Conservation (phyloP, 2,888 invertebrate species). For the Nowickia ferox region DNA sequence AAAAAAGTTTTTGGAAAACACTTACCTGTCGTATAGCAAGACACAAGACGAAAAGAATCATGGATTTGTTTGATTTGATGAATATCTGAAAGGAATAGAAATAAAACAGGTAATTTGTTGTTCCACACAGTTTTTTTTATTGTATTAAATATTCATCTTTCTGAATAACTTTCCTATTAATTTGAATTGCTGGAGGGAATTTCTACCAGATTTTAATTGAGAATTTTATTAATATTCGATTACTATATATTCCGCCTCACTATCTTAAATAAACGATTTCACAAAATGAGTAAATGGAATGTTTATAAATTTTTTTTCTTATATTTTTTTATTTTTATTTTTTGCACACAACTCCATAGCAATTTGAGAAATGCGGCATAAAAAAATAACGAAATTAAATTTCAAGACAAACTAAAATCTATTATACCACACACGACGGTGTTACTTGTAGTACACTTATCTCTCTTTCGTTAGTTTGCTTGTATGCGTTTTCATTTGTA, state of each 20-base stretch:
- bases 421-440: constrained; percentile 61
- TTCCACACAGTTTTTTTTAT: too few relatives aligned
- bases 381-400: constrained; percentile 15
- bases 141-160: too few relatives aligned
- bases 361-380: constrained; percentile 27
- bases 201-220: not conserved
- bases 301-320: constrained; percentile 34
- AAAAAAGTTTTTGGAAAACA: too few relatives aligned
- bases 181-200: too few relatives aligned
- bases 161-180: too few relatives aligned
- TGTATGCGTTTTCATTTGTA: constrained; percentile 26
- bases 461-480: constrained; percentile 16
- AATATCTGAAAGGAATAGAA: too few relatives aligned
- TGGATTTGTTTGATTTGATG: too few relatives aligned
- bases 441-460: constrained; percentile 23
- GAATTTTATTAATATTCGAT: not conserved
- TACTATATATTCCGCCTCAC: not conserved
- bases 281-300: constrained; percentile 26
- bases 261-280: not conserved
- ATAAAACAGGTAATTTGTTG: too few relatives aligned
- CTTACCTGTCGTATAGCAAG: too few relatives aligned
- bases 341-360: constrained; percentile 22
- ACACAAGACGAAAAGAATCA: too few relatives aligned
- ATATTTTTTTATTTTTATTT: not conserved
- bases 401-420: constrained; percentile 63